Base-by-base conservation (phyloP, 1,140 invertebrate genomes). In the Pseudomyrmex dendroicus region DNA sequence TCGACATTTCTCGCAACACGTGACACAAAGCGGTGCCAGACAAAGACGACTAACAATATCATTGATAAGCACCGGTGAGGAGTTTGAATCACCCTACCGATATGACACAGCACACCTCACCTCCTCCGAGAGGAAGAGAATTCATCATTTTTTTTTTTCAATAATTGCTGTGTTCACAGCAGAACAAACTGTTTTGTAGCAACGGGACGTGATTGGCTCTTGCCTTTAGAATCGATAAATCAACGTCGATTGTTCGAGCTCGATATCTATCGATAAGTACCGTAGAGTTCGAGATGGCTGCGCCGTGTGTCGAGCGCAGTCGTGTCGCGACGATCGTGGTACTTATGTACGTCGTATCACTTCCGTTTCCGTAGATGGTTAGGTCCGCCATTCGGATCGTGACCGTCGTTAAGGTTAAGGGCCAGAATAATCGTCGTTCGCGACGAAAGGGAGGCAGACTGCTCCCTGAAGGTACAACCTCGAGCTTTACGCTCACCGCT, bases 381-480 rank as follows among this genome's bases (percentile, higher is more conserved):
- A 73, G 93, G 90, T 95, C 96, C 96, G 96, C 96, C 96, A 96
- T 96, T 94, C 95, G 94, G 93, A 90, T 92, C 89, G 92, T 93
- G 93, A 92, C 89, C 87, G 89, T 89, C 89, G 86, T 89, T 76
- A 93, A 92, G 94, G 94, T 93, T 91, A 72, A 68, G 90, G 92
- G 89, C 90, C 94, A 93, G 93, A 35, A 35, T 25, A 35, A 94
- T 96, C 95, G 95, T 96, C 96, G 95, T 95, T 94, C 93, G 95
- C 95, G 95, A 95, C 95, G 95, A 96, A 95, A 94, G 96, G 95
- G 94, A 95, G 95, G 95, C 95, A 86, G 84, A 64, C 61, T 93
- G 94, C 95, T 95, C 95, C 86, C 93, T 87, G 86, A 89, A 91
- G 85, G 80, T 85, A 35, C 35, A 84, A 88, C 86, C 50, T 13